Conservation (phyloP, 2,113 vertebrate genomes). For the chimpanzee (Pan troglodytes) region NHGRI_mPanTro3-v2.1_pri NC_072408.2:128980001-128980500, state of each 20-base stretch:
- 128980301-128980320: not conserved
- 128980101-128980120: not conserved
- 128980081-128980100: not conserved
- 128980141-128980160: not conserved
- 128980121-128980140: not conserved
- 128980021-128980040: not conserved
- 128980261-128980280: not conserved
- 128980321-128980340: not conserved
- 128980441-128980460: not conserved
- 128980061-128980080: not conserved
- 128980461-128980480: not conserved
- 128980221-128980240: no score
- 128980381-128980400: not conserved
- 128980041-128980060: not conserved
- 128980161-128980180: no score
- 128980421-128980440: not conserved
- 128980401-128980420: not conserved
- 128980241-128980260: not conserved
- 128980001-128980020: not conserved
- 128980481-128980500: not conserved
- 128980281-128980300: no score
- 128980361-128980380: not conserved
- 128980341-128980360: fast-evolving
- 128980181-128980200: fast-evolving
- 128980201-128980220: not conserved